A percentile compares a stretch with the other conserved stretches of the same genome.
These are phyloP conservation scores for Melanotaenia maccullochi DNA, from an alignment of 2,797 vertebrate species.

Conservation along the genomic window DNA sequence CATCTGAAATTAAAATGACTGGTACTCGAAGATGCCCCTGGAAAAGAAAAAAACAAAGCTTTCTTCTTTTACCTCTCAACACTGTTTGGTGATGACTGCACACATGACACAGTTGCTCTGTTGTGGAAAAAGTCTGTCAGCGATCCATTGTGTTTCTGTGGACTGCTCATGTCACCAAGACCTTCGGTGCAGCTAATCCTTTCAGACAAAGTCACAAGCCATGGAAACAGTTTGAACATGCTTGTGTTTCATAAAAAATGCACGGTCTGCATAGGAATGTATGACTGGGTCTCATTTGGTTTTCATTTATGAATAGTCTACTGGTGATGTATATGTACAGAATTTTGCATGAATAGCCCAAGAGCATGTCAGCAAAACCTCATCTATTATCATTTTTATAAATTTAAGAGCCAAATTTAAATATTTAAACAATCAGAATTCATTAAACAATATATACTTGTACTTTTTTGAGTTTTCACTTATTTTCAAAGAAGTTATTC, in stretches of 20 bases:
- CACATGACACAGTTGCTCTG: conserved; percentile 46
- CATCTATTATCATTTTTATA: neutral
- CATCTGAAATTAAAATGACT: neutral
- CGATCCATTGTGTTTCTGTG: conserved; percentile 50
- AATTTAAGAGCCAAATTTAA: neutral
- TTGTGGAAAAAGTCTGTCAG: conserved; percentile 70
- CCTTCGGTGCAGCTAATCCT: conserved; percentile 14
- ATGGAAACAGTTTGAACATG: conserved; percentile 45
- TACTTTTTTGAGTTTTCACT: neutral
- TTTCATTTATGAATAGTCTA: conserved; percentile 20
- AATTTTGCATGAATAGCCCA: neutral
- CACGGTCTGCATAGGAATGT: conserved; percentile 33
- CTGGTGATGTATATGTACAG: neutral
- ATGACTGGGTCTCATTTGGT: conserved; percentile 23
- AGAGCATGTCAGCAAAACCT: neutral
- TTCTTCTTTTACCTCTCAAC: conserved; percentile 22
- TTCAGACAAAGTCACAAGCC: conserved; percentile 27
- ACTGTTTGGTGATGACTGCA: conserved; percentile 45
- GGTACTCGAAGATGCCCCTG: neutral
- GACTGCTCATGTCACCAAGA: conserved; percentile 48
- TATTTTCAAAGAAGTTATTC: neutral
- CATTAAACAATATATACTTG: neutral
- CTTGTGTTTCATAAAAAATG: neutral
- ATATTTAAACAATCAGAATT: neutral
- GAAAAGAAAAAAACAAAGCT: conserved; percentile 1